Evolutionary conservation across 2,113 vertebrate species (phyloP), one percentile per base, ranked within the genome.

Genomic region (Formicarius rufipectus): DNA sequence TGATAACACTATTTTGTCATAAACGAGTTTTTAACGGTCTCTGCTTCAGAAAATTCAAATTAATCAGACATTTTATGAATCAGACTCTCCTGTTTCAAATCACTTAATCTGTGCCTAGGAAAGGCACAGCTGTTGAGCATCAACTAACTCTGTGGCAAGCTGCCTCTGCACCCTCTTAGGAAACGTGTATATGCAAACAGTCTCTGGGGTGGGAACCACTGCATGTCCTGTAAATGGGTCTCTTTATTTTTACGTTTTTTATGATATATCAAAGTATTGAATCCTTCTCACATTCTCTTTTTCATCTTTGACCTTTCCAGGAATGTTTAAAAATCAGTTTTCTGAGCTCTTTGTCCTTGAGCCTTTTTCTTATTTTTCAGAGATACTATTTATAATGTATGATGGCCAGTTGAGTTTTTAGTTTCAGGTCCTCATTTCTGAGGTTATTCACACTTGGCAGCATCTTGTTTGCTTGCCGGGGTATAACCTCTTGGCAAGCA

Each of bases 51-150:
- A 72, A 84, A 89, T 17, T 56, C 37, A 58, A 56, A 89, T 88
- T 73, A 62, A 74, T 86, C 67, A 84, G 56, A 27, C 18, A 83
- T 90, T 59, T 78, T 33, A 66, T 47, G 79, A 89, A 79, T 78
- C 28, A 73, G 47, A 73, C 24, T 76, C 59, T 56, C 58, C 55
- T 87, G 9, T 58, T 87, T 58, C 62, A 84, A 83, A 81, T 81
- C 53, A 39, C 76, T 87, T 89, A 37, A 75, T 86, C 55, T 73
- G 15, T 45, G 79, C 78, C n/a, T 60, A 91, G 44, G 19, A 94
- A 94, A 86, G 84, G 63, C 94, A 92, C 37, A 92, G 20, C n/a
- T 91, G 62, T 68, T 90, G 94, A 95, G 40, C 22, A 9, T 62
- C n/a, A 94, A 56, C 42, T 71, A 52, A 28, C 27, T 60, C 58